These are phyloP conservation scores for Petrocephalus microphthalmus DNA, from an alignment of 2,113 vertebrate genomes.

Conservation along the genomic window DNA sequence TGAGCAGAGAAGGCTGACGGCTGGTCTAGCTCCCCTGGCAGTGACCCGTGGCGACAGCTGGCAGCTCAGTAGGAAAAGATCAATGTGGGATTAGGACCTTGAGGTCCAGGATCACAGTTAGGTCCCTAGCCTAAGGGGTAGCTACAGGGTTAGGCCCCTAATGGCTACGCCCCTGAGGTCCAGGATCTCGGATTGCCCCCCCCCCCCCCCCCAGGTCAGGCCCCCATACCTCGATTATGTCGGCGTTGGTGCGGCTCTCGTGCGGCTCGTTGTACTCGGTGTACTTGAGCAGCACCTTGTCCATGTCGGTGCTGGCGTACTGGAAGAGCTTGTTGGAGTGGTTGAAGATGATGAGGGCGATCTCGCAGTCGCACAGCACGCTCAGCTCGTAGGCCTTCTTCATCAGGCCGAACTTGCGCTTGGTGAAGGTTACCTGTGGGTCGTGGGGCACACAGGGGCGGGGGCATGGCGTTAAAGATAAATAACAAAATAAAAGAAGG, in stretches of 20 bases:
- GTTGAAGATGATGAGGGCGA: constrained; percentile 93
- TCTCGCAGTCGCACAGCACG: constrained; percentile 87
- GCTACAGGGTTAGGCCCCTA: background rate
- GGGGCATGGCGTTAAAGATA: constrained; percentile 51
- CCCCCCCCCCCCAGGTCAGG: background rate
- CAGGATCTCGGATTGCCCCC: background rate
- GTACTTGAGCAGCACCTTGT: constrained; percentile 93
- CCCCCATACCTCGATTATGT: constrained; percentile 81
- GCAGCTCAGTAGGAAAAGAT: background rate
- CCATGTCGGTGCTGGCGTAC: constrained; percentile 95
- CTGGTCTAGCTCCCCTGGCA: background rate
- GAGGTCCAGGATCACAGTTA: background rate
- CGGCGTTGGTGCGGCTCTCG: constrained; percentile 86
- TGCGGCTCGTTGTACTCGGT: constrained; percentile 93
- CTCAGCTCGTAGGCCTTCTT: constrained; percentile 92
- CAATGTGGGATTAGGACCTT: background rate
- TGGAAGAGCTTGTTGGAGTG: constrained; percentile 95
- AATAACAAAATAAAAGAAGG: background rate
- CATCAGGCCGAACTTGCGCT: constrained; percentile 87
- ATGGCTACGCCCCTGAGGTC: background rate
- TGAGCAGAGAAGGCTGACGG: too few relatives aligned
- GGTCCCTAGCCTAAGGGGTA: background rate
- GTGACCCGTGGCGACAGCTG: background rate
- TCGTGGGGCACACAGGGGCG: constrained; percentile 69
- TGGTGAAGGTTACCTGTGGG: constrained; percentile 81